Conservation (phyloP, 2,113 vertebrate genomes). For the Eubucco bourcierii region DNA sequence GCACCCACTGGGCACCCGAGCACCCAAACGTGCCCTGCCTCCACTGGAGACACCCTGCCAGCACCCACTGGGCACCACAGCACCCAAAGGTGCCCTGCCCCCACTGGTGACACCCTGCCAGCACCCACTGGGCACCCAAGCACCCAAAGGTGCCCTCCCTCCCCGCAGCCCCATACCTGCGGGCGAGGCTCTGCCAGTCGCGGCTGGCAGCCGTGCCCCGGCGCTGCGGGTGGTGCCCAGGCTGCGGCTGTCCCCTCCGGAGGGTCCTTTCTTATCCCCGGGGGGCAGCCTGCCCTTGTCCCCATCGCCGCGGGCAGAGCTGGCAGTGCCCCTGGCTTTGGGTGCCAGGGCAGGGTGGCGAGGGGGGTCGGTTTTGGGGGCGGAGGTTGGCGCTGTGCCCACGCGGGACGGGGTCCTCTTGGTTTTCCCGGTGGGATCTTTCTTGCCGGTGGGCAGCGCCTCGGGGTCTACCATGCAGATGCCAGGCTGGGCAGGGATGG, state of each 20-base stretch:
- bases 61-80: no score
- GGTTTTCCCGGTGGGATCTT: conserved; percentile 1
- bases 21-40: no score
- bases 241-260: not conserved
- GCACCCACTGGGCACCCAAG: not conserved
- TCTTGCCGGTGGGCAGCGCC: conserved; percentile 47
- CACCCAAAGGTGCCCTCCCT: rapidly evolving
- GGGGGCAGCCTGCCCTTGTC: conserved; percentile 20
- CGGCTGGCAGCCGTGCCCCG: not conserved
- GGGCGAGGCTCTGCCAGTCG: not conserved
- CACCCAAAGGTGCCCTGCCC: no score
- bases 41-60: no score
- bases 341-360: not conserved
- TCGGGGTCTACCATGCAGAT: conserved; percentile 91
- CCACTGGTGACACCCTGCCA: no score
- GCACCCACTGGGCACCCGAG: no score
- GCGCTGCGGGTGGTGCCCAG: not conserved
- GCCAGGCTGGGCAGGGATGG: conserved; percentile 81
- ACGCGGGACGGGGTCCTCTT: conserved; percentile 62
- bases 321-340: conserved; percentile 66
- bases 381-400: not conserved
- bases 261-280: not conserved
- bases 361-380: not conserved
- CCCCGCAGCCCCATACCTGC: conserved; percentile 34
- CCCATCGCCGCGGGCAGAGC: not conserved